Evolutionary conservation across 2,113 vertebrate species (phyloP).

Genomic region (Aegithalos caudatus): DNA sequence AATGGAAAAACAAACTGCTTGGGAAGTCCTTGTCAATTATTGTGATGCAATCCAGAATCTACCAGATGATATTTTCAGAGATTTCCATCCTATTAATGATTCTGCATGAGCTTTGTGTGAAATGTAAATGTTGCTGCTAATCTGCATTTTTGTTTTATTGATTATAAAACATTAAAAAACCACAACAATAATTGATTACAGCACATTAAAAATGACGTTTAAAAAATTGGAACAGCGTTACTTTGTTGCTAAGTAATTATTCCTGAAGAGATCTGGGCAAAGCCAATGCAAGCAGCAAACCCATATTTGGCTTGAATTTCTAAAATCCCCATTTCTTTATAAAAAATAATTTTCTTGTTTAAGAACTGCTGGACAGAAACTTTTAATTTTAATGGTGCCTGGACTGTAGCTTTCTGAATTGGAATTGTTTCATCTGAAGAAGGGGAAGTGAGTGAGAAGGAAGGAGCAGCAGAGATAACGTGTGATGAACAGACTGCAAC

Average conservation of each 20-base stretch:
- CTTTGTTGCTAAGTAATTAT: neutral
- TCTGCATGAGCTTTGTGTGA: neutral
- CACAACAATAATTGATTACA: neutral
- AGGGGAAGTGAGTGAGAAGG: neutral
- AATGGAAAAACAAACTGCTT: neutral
- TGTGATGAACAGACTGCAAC: neutral
- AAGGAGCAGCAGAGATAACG: neutral
- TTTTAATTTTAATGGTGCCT: neutral
- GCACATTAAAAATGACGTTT: accelerated
- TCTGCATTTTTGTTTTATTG: neutral
- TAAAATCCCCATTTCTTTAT: neutral
- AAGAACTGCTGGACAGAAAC: neutral
- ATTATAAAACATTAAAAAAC: neutral
- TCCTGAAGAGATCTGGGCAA: neutral
- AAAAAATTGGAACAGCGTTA: neutral
- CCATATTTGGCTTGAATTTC: neutral
- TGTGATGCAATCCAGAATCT: neutral
- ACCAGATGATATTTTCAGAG: neutral
- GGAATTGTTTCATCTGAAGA: neutral
- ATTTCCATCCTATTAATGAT: neutral
- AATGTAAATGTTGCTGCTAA: neutral
- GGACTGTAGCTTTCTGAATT: neutral
- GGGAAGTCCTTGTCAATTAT: neutral
- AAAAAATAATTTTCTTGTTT: neutral
- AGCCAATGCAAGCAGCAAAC: neutral